Evolutionary conservation across 1,140 invertebrate genomes (phyloP).

Genomic region (Pseudomyrmex pallidus): DNA sequence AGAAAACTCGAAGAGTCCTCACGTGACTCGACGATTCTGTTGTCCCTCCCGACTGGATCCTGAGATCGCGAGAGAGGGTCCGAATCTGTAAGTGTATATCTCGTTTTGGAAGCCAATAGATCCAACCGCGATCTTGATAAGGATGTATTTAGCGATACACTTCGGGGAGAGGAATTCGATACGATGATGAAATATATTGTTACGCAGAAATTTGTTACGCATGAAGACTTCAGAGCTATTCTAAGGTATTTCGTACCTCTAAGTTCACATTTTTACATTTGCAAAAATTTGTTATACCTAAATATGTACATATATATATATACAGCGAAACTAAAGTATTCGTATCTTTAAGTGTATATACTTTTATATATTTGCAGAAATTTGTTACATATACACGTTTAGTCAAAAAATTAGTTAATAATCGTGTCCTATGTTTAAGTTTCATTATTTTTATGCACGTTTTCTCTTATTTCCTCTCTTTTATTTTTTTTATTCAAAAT

Average conservation of each 20-base stretch:
- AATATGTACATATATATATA: no score
- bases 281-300: no score
- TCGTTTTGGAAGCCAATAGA: constrained; percentile 25
- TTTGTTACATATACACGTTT: no score
- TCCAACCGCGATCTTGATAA: constrained; percentile 29
- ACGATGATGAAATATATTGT: background rate
- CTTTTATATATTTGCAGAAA: no score
- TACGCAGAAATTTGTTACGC: constrained; percentile 6
- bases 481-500: background rate
- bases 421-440: no score
- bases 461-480: background rate
- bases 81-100: constrained; percentile 16
- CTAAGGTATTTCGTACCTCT: background rate
- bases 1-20: constrained; percentile 30
- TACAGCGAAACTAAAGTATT: no score
- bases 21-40: constrained; percentile 54
- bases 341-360: no score
- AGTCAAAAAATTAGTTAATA: no score
- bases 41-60: constrained; percentile 33
- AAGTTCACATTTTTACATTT: background rate
- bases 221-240: background rate
- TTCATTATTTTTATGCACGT: background rate
- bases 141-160: constrained; percentile 11
- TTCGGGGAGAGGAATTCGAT: background rate
- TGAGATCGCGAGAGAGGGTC: background rate